Evolutionary conservation across 2,797 vertebrate species (phyloP).

Genomic region (Potorous gilbertii): DNA sequence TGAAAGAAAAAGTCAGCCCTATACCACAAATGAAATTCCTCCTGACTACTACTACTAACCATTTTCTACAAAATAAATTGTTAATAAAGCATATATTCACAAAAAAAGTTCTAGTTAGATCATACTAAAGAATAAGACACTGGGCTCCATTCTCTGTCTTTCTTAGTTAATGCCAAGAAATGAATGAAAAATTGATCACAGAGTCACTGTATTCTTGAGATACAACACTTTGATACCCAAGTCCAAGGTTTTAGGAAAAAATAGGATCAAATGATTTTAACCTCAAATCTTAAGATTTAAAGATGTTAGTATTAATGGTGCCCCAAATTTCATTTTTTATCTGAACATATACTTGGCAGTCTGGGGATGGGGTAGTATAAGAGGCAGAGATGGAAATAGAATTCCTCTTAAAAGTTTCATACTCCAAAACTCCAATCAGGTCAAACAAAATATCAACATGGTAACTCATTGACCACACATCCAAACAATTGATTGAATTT

Average conservation of each 20-base stretch:
- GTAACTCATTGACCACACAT: neutral
- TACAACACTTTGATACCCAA: neutral
- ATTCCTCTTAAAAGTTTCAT: neutral
- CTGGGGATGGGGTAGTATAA: neutral
- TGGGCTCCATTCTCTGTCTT: neutral
- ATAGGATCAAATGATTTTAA: neutral
- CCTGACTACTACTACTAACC: neutral
- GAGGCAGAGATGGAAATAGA: neutral
- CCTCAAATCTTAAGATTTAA: conserved; percentile 20
- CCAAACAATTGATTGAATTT: neutral
- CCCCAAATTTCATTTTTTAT: neutral
- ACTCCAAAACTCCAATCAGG: neutral
- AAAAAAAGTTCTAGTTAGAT: neutral
- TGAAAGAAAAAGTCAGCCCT: conserved; percentile 32
- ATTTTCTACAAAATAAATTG: conserved; percentile 9
- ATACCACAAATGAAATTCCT: neutral
- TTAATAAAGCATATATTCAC: neutral
- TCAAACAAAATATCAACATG: neutral
- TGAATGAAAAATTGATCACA: neutral
- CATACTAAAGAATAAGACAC: neutral
- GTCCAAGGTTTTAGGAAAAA: neutral
- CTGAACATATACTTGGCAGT: neutral
- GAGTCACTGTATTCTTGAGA: neutral
- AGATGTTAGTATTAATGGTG: neutral
- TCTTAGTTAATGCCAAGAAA: neutral